Percentiles rank a stretch among this genome's conserved stretches.
These are phyloP conservation scores for Cylindroiulus punctatus DNA, from an alignment of 2,888 invertebrate species.

Conservation along the genomic window DNA sequence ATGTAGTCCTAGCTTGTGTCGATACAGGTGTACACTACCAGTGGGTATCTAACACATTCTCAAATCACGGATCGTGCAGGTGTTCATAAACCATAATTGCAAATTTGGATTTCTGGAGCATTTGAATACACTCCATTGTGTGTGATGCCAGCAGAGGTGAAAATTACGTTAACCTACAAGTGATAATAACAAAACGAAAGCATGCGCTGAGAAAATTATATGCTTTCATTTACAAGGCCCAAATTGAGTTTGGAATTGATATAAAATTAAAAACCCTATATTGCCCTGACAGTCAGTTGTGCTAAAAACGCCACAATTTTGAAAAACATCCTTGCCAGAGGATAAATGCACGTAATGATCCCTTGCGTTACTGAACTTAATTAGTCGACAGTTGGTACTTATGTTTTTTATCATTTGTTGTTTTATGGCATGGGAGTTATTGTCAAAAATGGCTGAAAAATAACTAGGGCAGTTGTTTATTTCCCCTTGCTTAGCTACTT, in stretches of 20 bases:
- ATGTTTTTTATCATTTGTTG: no score
- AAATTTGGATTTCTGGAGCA: background rate
- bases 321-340: no score
- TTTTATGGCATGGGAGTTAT: no score
- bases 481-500: no score
- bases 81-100: constrained; percentile 17
- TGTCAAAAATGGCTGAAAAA: no score
- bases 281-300: background rate
- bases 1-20: background rate
- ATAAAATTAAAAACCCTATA: background rate
- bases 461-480: no score
- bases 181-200: constrained; percentile 9
- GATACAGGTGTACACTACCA: background rate
- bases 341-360: no score
- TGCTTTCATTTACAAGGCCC: background rate
- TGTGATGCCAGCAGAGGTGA: constrained; percentile 4
- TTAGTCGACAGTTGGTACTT: no score
- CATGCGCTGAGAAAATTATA: background rate
- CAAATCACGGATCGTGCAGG: background rate
- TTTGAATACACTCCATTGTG: background rate
- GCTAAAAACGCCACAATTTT: background rate
- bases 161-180: background rate
- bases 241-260: background rate
- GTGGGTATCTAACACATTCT: background rate
- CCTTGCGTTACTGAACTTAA: no score